Conservation (phyloP, 2,113 vertebrate species). For the Pseudorhombus dupliciocellatus region DNA sequence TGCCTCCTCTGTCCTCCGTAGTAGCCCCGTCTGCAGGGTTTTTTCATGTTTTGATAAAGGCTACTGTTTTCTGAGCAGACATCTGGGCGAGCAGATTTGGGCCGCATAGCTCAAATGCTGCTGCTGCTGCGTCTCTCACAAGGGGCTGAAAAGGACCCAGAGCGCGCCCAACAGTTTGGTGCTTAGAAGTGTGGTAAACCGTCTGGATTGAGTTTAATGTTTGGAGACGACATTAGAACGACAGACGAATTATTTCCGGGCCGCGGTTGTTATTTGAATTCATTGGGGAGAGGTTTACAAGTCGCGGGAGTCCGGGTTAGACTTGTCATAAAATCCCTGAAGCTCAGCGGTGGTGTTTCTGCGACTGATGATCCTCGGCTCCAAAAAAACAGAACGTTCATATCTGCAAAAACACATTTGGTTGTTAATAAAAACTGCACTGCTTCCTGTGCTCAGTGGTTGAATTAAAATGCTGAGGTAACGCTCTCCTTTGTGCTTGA, state of each 20-base stretch:
- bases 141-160: slow-evolving; percentile 30
- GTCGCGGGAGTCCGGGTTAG: not conserved
- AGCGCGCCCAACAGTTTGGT: slow-evolving; percentile 14
- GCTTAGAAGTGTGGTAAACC: slow-evolving; percentile 9
- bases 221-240: too few relatives aligned
- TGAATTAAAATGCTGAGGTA: slow-evolving; percentile 62
- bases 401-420: slow-evolving; percentile 43
- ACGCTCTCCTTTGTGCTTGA: slow-evolving; percentile 62
- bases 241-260: not conserved
- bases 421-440: slow-evolving; percentile 53
- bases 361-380: slow-evolving; percentile 10
- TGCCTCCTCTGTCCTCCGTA: slow-evolving; percentile 76
- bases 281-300: not conserved
- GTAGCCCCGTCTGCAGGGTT: slow-evolving; percentile 57
- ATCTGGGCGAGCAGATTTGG: slow-evolving; percentile 61
- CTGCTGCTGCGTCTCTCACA: slow-evolving; percentile 6
- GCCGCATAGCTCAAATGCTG: slow-evolving; percentile 30
- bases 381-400: slow-evolving; percentile 2
- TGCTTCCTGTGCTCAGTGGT: slow-evolving; percentile 41
- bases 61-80: slow-evolving; percentile 73
- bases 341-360: not conserved
- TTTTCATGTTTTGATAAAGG: slow-evolving; percentile 65
- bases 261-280: not conserved
- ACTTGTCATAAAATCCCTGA: not conserved
- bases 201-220: slow-evolving; percentile 6